Base-by-base conservation (phyloP, 1,140 invertebrate genomes). In the Steinernema khuongi region DNA sequence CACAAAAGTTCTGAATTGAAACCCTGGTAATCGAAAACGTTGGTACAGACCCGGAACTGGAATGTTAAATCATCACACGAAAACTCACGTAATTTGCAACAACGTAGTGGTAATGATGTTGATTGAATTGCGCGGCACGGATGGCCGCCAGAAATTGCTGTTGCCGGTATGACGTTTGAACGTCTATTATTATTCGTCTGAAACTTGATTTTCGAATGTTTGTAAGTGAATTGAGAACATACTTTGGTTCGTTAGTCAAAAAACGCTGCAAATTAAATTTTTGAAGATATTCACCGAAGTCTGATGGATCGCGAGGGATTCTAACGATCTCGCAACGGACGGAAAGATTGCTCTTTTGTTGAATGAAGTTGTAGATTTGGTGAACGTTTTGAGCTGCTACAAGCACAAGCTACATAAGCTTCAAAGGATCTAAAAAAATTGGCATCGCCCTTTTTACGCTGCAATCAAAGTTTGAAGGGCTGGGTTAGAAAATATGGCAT, bases 91-190 rank as follows among this genome's bases (percentile, higher is more conserved):
- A 83, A 70, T 83, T 85, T 19, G 74, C 79, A 0, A 83, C 78
- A 32, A 84, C 77, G 70, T 85, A 84, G 68, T 84, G 83, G 70
- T 84, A 84, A 29, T 84, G 77, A 4, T 71, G 73, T 69, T 84
- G 83, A 67, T 82, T 84, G 69, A 84, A 85, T 71, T 85, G 83
- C 28, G 83, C 83, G 19, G 81, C 74, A 29, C 83, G 71, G 67
- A 84, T 84, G 17, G 84, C 81, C 11, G 81, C 68, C 17, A 84
- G 69, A 60, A 84, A 60, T 71, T 83, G 79, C 69, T 84, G 79
- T 32, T 84, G 83, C 18, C 83, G 75, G 36, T 60, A 77, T 14
- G 73, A 43, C 31, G 79, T 79, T 14, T 76, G 68, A 7, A 74
- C 72, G 43, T 81, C 80, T 1, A 81, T 70, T 19, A 81, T 71